Conservation (phyloP, 2,888 invertebrate species). For the Cheilosia variabilis region DNA sequence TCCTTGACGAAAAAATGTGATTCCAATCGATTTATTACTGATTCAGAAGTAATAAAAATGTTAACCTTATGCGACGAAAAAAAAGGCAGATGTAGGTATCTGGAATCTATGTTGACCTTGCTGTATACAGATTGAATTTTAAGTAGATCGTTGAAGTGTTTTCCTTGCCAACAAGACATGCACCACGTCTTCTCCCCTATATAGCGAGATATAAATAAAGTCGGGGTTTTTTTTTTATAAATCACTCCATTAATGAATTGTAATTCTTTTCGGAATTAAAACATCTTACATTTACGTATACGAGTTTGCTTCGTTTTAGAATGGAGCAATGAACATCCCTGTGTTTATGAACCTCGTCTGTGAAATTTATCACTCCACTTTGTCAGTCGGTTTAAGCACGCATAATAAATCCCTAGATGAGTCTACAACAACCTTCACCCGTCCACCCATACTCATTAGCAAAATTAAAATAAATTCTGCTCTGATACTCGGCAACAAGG, state of each 20-base stretch:
- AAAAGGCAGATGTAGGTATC: neutral
- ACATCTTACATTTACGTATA: neutral
- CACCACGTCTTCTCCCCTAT: too few relatives aligned
- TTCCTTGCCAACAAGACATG: too few relatives aligned
- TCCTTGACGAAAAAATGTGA: slow-evolving; percentile 44
- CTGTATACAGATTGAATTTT: neutral
- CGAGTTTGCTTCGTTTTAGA: neutral
- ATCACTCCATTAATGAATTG: neutral
- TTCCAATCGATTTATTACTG: slow-evolving; percentile 60
- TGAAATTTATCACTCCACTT: neutral
- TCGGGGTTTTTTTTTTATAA: neutral
- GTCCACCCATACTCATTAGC: slow-evolving; percentile 11
- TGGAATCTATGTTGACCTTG: slow-evolving; percentile 6
- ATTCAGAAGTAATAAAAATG: slow-evolving; percentile 37
- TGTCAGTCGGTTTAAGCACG: neutral
- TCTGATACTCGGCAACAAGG: neutral
- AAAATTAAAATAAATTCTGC: slow-evolving; percentile 18
- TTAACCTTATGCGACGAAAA: slow-evolving; percentile 15
- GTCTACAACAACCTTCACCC: neutral
- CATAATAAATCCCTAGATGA: slow-evolving; percentile 7
- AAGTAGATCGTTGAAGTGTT: neutral
- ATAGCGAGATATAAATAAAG: too few relatives aligned
- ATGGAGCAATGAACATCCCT: neutral
- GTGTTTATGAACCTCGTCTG: neutral
- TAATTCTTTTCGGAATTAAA: neutral